Evolutionary conservation across 2,113 vertebrate genomes (phyloP).

Genomic region (Pandion haliaetus): DNA sequence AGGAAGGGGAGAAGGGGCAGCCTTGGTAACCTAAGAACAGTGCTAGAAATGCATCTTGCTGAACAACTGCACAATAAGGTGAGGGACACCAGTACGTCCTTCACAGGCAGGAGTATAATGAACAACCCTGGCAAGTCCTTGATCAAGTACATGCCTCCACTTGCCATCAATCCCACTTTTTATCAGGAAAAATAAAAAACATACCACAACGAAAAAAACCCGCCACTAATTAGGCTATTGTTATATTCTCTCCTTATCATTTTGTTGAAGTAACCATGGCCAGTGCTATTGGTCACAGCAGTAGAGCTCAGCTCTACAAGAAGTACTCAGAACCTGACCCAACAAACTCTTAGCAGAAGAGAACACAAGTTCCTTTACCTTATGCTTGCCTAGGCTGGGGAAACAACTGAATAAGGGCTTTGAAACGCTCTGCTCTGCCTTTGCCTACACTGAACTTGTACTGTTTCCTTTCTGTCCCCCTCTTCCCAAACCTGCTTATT

Average conservation of each 20-base stretch:
- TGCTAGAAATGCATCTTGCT: not conserved
- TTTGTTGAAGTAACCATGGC: not conserved
- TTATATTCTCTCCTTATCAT: not conserved
- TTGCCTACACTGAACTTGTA: not conserved
- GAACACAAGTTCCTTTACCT: not conserved
- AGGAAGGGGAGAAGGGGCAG: not conserved
- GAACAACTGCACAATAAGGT: not conserved
- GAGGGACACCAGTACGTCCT: not conserved
- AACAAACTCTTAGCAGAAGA: not conserved
- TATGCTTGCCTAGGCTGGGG: not conserved
- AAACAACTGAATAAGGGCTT: not conserved
- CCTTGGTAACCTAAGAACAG: rapidly evolving
- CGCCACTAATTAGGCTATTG: not conserved
- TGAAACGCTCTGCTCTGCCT: not conserved
- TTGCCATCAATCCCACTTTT: not conserved
- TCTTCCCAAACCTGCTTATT: not conserved
- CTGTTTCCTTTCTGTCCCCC: not conserved
- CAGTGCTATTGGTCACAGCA: not conserved
- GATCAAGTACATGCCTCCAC: not conserved
- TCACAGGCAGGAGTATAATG: not conserved
- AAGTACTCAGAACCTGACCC: not conserved
- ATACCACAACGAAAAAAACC: too few relatives aligned
- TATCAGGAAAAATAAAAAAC: not conserved
- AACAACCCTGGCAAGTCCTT: not conserved
- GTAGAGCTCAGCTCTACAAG: not conserved